Conservation (phyloP, 2,797 vertebrate genomes). For the Pipistrellus nathusii region DNA sequence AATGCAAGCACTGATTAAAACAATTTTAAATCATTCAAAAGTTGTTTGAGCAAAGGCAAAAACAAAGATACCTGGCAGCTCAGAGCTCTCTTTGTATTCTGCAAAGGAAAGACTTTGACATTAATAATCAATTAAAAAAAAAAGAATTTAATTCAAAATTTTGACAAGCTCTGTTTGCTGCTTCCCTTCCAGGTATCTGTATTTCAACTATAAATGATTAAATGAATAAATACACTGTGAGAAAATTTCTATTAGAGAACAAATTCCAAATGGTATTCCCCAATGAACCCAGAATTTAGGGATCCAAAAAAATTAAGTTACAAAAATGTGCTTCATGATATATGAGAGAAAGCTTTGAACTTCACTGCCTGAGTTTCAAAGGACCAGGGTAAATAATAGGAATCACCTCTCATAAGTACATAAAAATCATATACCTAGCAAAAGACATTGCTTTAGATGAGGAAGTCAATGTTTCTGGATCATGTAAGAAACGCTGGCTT, state of each 20-base stretch:
- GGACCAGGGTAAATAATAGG: neutral
- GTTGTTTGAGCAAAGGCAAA: neutral
- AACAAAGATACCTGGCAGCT: neutral
- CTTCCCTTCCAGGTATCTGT: neutral
- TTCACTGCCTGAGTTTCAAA: neutral
- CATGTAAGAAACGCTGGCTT: constrained; percentile 94
- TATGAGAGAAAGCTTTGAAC: neutral
- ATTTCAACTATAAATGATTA: constrained; percentile 7
- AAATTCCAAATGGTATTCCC: neutral
- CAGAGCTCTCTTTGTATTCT: neutral
- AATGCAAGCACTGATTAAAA: neutral
- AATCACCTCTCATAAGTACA: neutral
- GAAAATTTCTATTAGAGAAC: constrained; percentile 11
- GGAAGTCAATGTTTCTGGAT: constrained; percentile 92
- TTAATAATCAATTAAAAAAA: neutral
- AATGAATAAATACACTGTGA: neutral
- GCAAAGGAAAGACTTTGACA: constrained; percentile 8
- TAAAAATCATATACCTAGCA: constrained; percentile 88
- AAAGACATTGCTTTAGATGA: constrained; percentile 94
- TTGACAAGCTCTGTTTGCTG: neutral
- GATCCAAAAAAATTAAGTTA: neutral
- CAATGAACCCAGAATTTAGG: constrained; percentile 39
- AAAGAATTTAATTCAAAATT: neutral
- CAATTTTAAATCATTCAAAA: constrained; percentile 33
- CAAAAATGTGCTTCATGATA: constrained; percentile 9